Base-by-base conservation (phyloP, 2,797 vertebrate species). In the Poeciliopsis presidionis region DNA sequence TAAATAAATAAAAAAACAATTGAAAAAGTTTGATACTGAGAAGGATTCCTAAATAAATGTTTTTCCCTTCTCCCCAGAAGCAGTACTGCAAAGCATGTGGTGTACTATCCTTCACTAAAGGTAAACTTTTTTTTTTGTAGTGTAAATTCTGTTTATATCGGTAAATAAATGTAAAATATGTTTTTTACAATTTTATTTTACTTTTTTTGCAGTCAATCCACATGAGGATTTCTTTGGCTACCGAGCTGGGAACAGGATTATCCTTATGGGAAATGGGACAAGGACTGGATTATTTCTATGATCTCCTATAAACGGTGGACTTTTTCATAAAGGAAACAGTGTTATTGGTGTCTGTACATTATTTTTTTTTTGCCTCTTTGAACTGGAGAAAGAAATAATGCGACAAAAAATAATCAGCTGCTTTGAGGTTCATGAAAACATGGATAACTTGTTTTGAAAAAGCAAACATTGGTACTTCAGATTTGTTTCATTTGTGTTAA, bases 201-300 rank as follows among this genome's bases (percentile, higher is more conserved):
- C 55, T 89, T 79, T 9, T 75, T 88, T 87, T 90, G n/a, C 92
- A 99, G 98, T 99, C 97, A 46, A 79, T 99, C 80, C 95, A 97
- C 91, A 74, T 96, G 79, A 96, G 97, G 79, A 91, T 99, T 85
- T 95, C 96, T 59, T 95, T 99, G 83, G 98, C 98, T 7, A 87
- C 92, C 80, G 97, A 99, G 91, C 86, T 99, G 91, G 97, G 97
- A 14, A 98, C 98, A 49, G 98, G 98, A 81, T 86, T 99, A 89
- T 97, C 98, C 87, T 94, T 99, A 91, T 99, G 98, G 98, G 98
- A 99, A 92, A 89, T 99, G 82, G 98, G 98, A 92, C 98, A 99
- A 95, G 98, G 98, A 91, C 95, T 99, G 95, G 98, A 99, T 93
- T 99, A 99, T 95, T 99, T 99, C 94, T 99, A 98, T 78, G 98